A percentile compares a stretch with the other conserved stretches of the same genome.
Conservation (phyloP, 1,140 invertebrate species). For the Drosophila setifemur region DNA sequence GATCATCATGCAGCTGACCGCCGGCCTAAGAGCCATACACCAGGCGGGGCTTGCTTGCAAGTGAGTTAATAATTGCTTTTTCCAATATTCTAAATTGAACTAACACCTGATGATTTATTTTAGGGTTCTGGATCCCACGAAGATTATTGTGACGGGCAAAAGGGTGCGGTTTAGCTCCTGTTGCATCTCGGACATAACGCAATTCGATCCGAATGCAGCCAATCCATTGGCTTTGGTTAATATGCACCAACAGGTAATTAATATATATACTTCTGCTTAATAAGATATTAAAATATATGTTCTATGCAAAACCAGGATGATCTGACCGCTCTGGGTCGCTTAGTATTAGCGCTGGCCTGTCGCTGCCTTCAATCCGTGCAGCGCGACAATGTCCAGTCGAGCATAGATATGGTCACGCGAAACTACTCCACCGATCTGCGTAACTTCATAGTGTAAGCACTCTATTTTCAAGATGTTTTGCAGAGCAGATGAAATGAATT, state of each 20-base stretch:
- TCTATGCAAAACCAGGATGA: conserved; percentile 89
- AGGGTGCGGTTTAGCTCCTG: conserved; percentile 91
- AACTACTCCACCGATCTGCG: conserved; percentile 96
- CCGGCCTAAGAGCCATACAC: conserved; percentile 96
- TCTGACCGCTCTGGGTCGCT: conserved; percentile 93
- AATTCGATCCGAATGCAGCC: conserved; percentile 88
- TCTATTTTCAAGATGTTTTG: too few species aligned
- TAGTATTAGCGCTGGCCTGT: conserved; percentile 95
- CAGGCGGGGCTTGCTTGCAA: conserved; percentile 89
- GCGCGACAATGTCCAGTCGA: conserved; percentile 91
- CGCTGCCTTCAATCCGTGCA: conserved; percentile 94
- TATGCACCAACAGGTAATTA: conserved; percentile 87
- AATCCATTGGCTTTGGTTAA: conserved; percentile 85
- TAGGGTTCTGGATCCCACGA: conserved; percentile 93
- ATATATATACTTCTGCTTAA: too few species aligned
- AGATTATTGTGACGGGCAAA: conserved; percentile 91
- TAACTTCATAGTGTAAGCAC: conserved; percentile 94
- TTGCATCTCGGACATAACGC: conserved; percentile 92
- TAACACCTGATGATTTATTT: too few species aligned
- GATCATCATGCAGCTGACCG: conserved; percentile 97
- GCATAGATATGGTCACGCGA: conserved; percentile 93
- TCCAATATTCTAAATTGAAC: too few species aligned
- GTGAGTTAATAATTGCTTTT: conserved; percentile 65
- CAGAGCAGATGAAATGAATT: too few species aligned
- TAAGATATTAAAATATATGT: neutral